Percentiles rank a stretch among this genome's conserved stretches.
phyloP scores from a whole-genome alignment of 2,113 vertebrate genomes.

The Oxyruncus cristatus region DNA sequence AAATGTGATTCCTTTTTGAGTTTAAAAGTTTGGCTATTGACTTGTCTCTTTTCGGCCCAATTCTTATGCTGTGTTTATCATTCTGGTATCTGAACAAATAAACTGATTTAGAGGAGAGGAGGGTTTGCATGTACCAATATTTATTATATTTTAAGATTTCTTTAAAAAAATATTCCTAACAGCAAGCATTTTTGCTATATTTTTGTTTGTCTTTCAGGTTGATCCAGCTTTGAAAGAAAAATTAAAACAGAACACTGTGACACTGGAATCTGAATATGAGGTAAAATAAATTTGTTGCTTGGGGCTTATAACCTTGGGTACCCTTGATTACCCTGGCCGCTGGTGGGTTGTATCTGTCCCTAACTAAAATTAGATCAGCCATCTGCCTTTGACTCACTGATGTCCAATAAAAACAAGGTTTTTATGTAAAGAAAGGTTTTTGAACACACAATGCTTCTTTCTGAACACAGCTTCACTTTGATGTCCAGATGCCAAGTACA shows the following conservation, averaged over 20 bases:
- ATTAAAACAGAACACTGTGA: slow-evolving; percentile 73
- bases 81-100: not conserved
- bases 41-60: not conserved
- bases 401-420: slow-evolving; percentile 48
- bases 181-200: not conserved
- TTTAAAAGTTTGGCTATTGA: not conserved
- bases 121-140: not conserved
- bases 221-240: slow-evolving; percentile 82
- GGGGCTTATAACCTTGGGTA: slow-evolving; percentile 27
- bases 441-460: slow-evolving; percentile 21
- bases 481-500: not conserved
- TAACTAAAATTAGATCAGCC: slow-evolving; percentile 65
- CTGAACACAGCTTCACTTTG: slow-evolving; percentile 31
- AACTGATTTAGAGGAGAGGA: not conserved
- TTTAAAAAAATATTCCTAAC: not conserved
- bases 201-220: slow-evolving; percentile 70
- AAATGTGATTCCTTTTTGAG: not conserved
- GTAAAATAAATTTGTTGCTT: slow-evolving; percentile 68
- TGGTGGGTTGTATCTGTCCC: slow-evolving; percentile 37
- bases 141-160: not conserved
- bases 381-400: slow-evolving; percentile 45
- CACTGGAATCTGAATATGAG: slow-evolving; percentile 90
- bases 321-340: slow-evolving; percentile 13
- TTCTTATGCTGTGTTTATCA: not conserved
- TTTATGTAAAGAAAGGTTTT: slow-evolving; percentile 33